Evolutionary conservation across 2,113 vertebrate species (phyloP).

Genomic region (Oncorhynchus masou): DNA sequence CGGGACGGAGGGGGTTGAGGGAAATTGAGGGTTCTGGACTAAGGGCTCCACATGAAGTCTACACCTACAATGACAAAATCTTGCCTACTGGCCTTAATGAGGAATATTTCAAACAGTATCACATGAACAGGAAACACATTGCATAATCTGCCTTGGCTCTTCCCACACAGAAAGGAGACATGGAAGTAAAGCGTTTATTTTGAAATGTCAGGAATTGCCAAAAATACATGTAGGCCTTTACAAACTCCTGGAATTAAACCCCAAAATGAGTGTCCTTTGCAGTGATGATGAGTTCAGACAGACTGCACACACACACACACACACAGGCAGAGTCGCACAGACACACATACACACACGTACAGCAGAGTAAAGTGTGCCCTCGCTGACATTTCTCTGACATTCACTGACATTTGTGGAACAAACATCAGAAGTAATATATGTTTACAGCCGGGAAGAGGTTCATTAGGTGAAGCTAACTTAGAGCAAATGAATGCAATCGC

Average conservation of each 20-base stretch:
- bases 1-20: conserved; percentile 26
- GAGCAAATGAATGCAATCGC: too few species aligned
- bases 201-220: neutral
- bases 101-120: too few species aligned
- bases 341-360: too few species aligned
- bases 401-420: conserved; percentile 10
- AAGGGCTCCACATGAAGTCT: neutral
- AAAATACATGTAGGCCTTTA: neutral
- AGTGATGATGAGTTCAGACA: neutral
- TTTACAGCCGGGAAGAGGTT: neutral
- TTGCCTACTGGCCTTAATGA: too few species aligned
- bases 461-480: too few species aligned
- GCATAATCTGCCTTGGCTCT: too few species aligned
- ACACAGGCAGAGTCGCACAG: too few species aligned
- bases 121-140: too few species aligned
- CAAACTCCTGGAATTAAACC: neutral
- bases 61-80: too few species aligned
- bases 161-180: neutral
- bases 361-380: neutral
- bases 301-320: too few species aligned
- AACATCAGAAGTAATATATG: conserved; percentile 1
- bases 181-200: neutral
- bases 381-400: conserved; percentile 19
- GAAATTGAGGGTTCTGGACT: conserved; percentile 55
- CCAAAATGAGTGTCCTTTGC: neutral